Base-by-base conservation (phyloP, 2,797 vertebrate species). In the Trachurus trachurus region DNA sequence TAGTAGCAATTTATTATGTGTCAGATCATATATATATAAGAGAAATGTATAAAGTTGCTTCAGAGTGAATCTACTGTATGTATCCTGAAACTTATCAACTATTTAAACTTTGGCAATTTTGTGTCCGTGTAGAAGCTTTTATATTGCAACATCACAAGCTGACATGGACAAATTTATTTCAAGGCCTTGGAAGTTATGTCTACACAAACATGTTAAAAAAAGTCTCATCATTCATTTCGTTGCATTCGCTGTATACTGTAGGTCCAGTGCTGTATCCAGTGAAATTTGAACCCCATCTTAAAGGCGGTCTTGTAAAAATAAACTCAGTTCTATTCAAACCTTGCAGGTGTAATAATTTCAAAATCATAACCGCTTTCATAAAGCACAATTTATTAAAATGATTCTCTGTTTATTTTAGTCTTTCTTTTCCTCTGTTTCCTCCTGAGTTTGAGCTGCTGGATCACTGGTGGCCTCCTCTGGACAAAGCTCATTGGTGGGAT, bases 401-500 rank as follows among this genome's bases (percentile, higher is more conserved):
- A 12, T 26, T 26, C 13, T 31, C 2, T 0, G 13, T 56, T 22
- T 52, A 5, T 17, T 42, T 77, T 19, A 50, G 15, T 52, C 2
- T 19, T 71, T 64, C 29, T 50, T 13, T 56, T 19, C 31, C 8
- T 26, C 61, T 22, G 44, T 1, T 21, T 45, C 44, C 22, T 58
- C 26, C 15, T 49, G 42, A 65, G 59, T 12, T 42, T 49, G 42
- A 65, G 59, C 17, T 42, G 57, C 15, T 40, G 68, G 15, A n/a
- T 44, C 19, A n/a, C n/a, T 1, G 21, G 59, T 1, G 2, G 13
- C 29, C 39, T 54, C n/a, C 34, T 66, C 68, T 22, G 57, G 63
- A 66, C 76, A 78, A 17, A 82, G 69, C 19, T 69, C 6, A 16
- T 66, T 73, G 42, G 40, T 62, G 2, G 78, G 76, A 29, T 83